Evolutionary conservation across 1,140 invertebrate genomes (phyloP), one percentile per base, ranked within the genome.

Genomic region (Dendroctonus valens): DNA sequence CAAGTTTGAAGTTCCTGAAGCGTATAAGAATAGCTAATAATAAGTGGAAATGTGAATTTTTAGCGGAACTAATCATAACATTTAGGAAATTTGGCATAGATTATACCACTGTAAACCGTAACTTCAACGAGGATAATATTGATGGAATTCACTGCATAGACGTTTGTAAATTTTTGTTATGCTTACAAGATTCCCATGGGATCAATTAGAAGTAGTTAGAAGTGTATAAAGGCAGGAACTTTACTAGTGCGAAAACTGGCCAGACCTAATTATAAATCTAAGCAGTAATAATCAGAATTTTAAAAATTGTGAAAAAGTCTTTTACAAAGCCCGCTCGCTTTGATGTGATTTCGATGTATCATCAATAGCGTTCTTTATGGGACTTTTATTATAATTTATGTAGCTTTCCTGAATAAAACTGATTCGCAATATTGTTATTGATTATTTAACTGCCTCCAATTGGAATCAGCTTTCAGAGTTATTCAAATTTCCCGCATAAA

Each of bases 151-250:
- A 38, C 9, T 67, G 65, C 41, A 57, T 67, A 41, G 65, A 67
- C 42, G 50, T 67, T n/a, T 67, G 65, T 37, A 67, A 67, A 53
- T 67, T 41, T 41, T 26, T 67, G 12, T 55, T 67, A 11, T 67
- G 65, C 37, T 37, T 61, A n/a, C 48, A 67, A 61, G 65, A 67
- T 48, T 60, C 65, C 0, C 65, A 67, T 39, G 65, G 65, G 0
- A 67, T 67, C 11, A 67, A 67, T 55, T 67, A 66, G 15, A 4
- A 15, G 26, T 26, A 26, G 26, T 26, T 26, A 26, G 26, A 26
- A 26, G 1, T 26, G 26, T 26, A 26, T 26, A 26, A 26, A 26
- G 26, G 8, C 46, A 48, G 8, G n/a, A 48, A 0, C 0, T 12
- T 9, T 48, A 48, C n/a, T 12, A 26, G 26, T 26, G 26, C 5